Evolutionary conservation across 1,140 invertebrate species (phyloP), one percentile per base, ranked within the genome.

Genomic region (Panonychus citri): DNA sequence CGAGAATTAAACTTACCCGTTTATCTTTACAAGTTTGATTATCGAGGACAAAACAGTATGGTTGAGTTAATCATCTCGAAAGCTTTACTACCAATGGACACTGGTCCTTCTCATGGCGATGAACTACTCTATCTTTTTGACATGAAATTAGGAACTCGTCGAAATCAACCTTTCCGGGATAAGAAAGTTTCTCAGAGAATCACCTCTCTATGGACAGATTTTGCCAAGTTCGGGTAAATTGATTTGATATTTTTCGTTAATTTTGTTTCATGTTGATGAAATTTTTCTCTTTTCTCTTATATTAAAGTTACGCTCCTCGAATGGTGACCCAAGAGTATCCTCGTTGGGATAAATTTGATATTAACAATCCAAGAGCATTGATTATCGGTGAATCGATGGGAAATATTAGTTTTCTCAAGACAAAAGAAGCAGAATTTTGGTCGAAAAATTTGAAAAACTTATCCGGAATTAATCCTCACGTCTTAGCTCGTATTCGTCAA

Each of bases 41-140:
- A 70, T 58, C 62, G 64, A 51, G 68, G 68, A 28, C 57, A 63
- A 37, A 64, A 70, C 51, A 63, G 61, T n/a, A 66, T 70, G 54
- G 64, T 68, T 21, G 62, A 66, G 40, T 53, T 68, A 21, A 61
- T 67, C 34, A 63, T 66, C 25, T 17, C 13, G 1, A 51, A 7
- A 21, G 24, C 49, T 27, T n/a, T 5, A 27, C 26, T 30, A 15
- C 25, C 49, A 1, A 54, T 61, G 43, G 48, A 61, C 52, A 57
- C 59, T 66, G 68, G 61, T 13, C 66, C 69, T 30, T 68, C 67
- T 26, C 67, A 69, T 52, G 67, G 67, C 1, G 69, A 70, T 51
- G 66, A 69, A 55, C 58, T 69, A 3, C 64, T 68, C 26, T 69
- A 69, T 55, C 30, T 70, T 28, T 70, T 70, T 58, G 62, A 60